These are phyloP conservation scores for Idaea biselata DNA, from an alignment of 2,888 invertebrate genomes.

Conservation along the genomic window DNA sequence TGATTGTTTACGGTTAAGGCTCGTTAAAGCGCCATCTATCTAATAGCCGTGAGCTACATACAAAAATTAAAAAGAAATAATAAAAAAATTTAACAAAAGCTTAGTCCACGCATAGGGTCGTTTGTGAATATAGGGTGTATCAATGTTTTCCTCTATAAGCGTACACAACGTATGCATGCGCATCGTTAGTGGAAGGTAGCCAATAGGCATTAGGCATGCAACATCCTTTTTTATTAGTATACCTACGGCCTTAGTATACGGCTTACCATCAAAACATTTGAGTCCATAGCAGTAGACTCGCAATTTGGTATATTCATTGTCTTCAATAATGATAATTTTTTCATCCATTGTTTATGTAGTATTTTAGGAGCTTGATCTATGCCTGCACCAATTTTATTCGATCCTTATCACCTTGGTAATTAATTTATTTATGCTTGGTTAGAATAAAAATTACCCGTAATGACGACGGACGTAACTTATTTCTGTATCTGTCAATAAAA, in stretches of 20 bases:
- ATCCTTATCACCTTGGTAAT: slow-evolving; percentile 48
- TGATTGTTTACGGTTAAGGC: too few species aligned
- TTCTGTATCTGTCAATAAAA: neutral
- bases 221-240: too few species aligned
- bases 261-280: neutral
- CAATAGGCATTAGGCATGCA: too few species aligned
- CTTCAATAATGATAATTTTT: neutral
- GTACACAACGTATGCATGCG: too few species aligned
- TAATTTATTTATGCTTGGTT: slow-evolving; percentile 41
- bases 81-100: too few species aligned
- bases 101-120: too few species aligned
- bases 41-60: too few species aligned
- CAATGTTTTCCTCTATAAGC: too few species aligned
- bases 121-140: too few species aligned
- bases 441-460: neutral
- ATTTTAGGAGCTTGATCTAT: slow-evolving; percentile 10
- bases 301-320: neutral
- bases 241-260: neutral
- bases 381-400: slow-evolving; percentile 14
- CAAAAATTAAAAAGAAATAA: too few species aligned
- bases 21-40: too few species aligned
- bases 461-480: neutral
- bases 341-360: slow-evolving; percentile 5
- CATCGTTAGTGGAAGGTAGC: too few species aligned
- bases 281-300: neutral